Percentiles rank a stretch among this genome's conserved stretches.
Evolutionary conservation across 2,113 vertebrate species (phyloP).

Genomic region (Trachemys scripta): DNA sequence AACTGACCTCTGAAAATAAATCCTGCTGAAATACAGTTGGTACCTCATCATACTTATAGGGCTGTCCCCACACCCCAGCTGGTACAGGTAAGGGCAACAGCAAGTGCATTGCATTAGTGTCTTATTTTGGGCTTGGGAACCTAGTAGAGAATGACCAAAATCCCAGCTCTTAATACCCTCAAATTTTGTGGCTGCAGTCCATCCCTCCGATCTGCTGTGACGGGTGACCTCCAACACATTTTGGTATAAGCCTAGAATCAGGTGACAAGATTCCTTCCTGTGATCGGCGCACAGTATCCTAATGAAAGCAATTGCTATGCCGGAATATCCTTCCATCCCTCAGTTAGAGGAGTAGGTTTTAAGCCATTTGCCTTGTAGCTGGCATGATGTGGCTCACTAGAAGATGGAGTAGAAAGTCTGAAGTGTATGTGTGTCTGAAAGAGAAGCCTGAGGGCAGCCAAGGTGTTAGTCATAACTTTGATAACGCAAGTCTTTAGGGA

Average conservation of each 20-base stretch:
- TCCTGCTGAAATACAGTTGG: neutral
- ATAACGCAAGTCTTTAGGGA: neutral
- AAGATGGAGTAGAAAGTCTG: neutral
- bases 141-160: neutral
- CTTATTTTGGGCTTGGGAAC: neutral
- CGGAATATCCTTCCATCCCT: neutral
- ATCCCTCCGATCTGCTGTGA: neutral
- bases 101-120: neutral
- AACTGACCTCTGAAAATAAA: neutral
- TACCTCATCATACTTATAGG: constrained; percentile 1
- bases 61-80: neutral
- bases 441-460: neutral
- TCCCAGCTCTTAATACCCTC: neutral
- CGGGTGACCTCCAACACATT: neutral
- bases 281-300: neutral
- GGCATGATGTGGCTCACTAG: neutral
- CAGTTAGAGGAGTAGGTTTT: neutral
- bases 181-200: neutral
- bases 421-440: neutral
- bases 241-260: neutral
- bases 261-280: neutral
- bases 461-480: neutral
- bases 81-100: neutral
- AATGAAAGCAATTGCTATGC: neutral
- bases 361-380: neutral